Percentiles rank a stretch among this genome's conserved stretches.
Conservation (phyloP, 2,888 invertebrate genomes). For the Oligia latruncula region DNA sequence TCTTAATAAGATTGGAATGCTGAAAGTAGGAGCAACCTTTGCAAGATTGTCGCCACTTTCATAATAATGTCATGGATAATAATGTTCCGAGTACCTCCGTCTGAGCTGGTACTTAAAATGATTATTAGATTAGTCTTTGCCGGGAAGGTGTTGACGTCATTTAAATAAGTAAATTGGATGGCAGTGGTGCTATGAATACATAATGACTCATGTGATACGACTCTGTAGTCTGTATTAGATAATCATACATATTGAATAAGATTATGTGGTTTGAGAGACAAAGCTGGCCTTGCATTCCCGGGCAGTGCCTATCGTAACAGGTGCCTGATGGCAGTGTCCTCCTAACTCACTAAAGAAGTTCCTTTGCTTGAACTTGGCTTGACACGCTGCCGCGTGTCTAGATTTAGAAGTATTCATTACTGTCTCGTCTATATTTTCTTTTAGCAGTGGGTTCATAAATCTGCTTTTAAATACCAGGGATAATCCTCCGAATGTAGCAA, state of each 20-base stretch:
- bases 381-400: background rate
- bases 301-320: background rate
- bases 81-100: background rate
- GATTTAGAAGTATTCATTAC: background rate
- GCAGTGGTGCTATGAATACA: conserved; percentile 46
- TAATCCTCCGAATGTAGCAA: too few species aligned
- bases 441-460: background rate
- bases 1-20: background rate
- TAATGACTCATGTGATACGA: conserved; percentile 27
- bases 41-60: background rate
- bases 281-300: background rate
- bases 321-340: too few species aligned
- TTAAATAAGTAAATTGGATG: conserved; percentile 54
- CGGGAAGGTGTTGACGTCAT: conserved; percentile 34
- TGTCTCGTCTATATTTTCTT: background rate
- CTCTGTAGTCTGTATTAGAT: background rate
- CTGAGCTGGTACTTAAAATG: conserved; percentile 7
- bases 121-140: conserved; percentile 27
- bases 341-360: too few species aligned
- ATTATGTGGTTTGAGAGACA: background rate
- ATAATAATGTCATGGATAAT: conserved; percentile 5
- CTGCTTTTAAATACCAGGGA: too few species aligned
- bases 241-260: conserved; percentile 20
- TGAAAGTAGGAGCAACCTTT: background rate
- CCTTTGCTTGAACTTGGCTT: too few species aligned